Base-by-base conservation (phyloP, 1,140 invertebrate genomes). In the Paraescarpia echinospica region DNA sequence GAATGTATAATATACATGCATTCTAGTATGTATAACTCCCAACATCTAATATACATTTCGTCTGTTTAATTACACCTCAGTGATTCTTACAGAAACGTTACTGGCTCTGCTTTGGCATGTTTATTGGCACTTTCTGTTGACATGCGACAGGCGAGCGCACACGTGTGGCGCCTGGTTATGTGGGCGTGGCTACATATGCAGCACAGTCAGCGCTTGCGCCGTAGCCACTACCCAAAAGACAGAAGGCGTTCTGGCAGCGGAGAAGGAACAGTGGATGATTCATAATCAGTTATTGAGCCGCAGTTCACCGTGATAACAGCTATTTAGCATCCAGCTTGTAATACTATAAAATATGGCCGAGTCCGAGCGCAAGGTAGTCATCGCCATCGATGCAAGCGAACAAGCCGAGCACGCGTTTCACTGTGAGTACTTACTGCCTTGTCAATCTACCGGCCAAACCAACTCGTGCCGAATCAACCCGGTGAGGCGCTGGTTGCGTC, bases 371-470 rank as follows among this genome's bases (percentile, higher is more conserved):
- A 93, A 90, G 91, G 92, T 93, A 34, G 35, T 93, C n/a, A 89
- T 93, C 35, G 93, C 93, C 22, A 91, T 93, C 89, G 93, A 93
- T 35, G 90, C 93, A 5, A 93, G 93, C 41, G 93, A 93, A 31
- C 93, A 93, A 77, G 93, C 93, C 8, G 93, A 93, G 89, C 48
- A 92, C 31, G 93, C 93, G 31, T 93, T 93, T 51, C 35, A 92
- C 18, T 93, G 93, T 93, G 35, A 93, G 93, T 93, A 77, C 33
- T 34, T 93, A 77, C 33, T 34, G 59, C 59, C 59, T 77, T 6
- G 22, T 77, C 22, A 18, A 77, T 0, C 41, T 41, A 41, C 41
- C 41, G 41, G 4, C 41, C 22, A 31, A 18, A 77, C 59, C 59
- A 31, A 77, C 59, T 77, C 59, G 59, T 77, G 59, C 1, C 59